Base-by-base conservation (phyloP, 2,113 vertebrate genomes). In the Nothobranchius kuhntae region DNA sequence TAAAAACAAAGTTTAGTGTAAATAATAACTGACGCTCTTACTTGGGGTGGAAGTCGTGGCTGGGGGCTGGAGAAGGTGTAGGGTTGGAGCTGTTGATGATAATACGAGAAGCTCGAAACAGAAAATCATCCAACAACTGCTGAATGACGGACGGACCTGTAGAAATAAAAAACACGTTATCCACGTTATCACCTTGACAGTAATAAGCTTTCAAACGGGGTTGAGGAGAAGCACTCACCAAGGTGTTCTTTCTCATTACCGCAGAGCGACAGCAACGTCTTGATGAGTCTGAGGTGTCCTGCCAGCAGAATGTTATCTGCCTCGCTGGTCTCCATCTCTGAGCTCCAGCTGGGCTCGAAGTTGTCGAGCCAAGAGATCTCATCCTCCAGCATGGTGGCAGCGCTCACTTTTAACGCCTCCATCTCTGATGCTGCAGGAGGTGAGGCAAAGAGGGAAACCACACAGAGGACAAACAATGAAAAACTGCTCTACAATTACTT, bases 351-450 rank as follows among this genome's bases (percentile, higher is more conserved):
- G 48, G 97, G 98, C 83, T 99, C 97, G 48, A 99, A 99, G 83
- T 99, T 99, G 87, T 99, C 96, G 14, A 99, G 92, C 98, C 98
- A 99, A 9, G 95, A 98, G 88, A 98, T 98, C 87, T 99, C 98
- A 68, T 99, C 98, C 88, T 99, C 98, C 69, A 99, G 84, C 98
- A 99, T 99, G 74, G 91, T 89, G 63, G 96, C 96, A 8, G 97
- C 95, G 57, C 96, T 97, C 80, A 99, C 94, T 78, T 95, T 94
- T 50, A 98, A 86, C 60, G 95, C 96, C 62, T 99, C 97, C 97
- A 99, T 99, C 92, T 99, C 98, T 42, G 96, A 95, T 7, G 94
- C 98, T 99, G 4, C 24, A 45, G 21, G 7, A 24, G 21, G 55
- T 26, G 30, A 61, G 14, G 64, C 11, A 53, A 40, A 40, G 8